Conservation (phyloP, 1,140 invertebrate species). For the Musca vetustissima region DNA sequence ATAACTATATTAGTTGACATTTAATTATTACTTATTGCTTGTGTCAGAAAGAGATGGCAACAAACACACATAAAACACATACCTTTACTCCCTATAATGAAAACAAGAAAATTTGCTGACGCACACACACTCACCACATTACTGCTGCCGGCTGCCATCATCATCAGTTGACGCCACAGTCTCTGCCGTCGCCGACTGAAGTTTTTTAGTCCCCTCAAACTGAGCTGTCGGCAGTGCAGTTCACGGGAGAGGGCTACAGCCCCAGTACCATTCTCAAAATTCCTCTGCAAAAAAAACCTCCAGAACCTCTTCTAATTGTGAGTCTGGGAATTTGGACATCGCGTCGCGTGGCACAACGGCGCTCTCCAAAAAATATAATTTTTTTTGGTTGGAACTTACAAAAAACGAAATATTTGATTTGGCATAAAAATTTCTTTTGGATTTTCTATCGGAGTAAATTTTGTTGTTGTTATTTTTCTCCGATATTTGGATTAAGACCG, state of each 20-base stretch:
- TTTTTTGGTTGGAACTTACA: background rate
- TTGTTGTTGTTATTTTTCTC: constrained; percentile 1
- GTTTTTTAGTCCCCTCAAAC: background rate
- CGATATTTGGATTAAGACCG: background rate
- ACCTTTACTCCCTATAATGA: too few relatives aligned
- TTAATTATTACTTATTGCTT: too few relatives aligned
- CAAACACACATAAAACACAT: too few relatives aligned
- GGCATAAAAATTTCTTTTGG: background rate
- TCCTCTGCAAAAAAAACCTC: background rate
- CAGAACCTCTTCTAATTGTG: constrained; percentile 12
- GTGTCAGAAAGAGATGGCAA: too few relatives aligned
- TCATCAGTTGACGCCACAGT: too few relatives aligned
- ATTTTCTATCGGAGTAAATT: background rate
- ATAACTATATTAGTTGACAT: too few relatives aligned
- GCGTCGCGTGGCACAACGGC: background rate
- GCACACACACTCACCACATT: too few relatives aligned
- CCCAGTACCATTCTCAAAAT: background rate
- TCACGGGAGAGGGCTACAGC: background rate
- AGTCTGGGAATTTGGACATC: constrained; percentile 11
- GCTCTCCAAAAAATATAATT: constrained; percentile 12
- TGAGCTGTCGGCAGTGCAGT: constrained; percentile 6
- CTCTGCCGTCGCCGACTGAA: too few relatives aligned
- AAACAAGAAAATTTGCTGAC: too few relatives aligned
- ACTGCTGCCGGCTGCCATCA: too few relatives aligned
- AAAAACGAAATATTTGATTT: background rate